phyloP scores from a whole-genome alignment of 2,888 invertebrate genomes.

The Spodoptera littoralis region DNA sequence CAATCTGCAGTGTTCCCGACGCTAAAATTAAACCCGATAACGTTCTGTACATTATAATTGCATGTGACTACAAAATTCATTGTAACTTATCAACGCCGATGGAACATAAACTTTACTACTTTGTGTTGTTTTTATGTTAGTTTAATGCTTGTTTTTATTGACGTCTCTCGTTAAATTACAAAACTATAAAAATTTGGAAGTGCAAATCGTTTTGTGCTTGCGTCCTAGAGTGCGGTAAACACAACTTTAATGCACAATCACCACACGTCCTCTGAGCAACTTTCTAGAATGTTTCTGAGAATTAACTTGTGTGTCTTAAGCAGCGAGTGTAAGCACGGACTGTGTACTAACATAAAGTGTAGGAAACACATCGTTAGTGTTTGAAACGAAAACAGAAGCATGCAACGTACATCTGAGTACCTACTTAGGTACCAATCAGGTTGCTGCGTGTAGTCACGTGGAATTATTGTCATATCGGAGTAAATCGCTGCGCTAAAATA shows the following conservation, averaged over 20 bases:
- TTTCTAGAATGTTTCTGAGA: conserved; percentile 69
- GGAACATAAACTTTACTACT: conserved; percentile 51
- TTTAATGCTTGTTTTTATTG: conserved; percentile 47
- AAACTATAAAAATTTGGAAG: conserved; percentile 28
- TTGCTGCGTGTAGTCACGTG: conserved; percentile 26
- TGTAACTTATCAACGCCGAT: conserved; percentile 59
- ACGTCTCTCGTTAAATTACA: conserved; percentile 35
- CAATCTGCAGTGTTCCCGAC: conserved; percentile 55
- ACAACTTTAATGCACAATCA: conserved; percentile 44
- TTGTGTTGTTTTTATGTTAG: conserved; percentile 50
- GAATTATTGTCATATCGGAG: conserved; percentile 15
- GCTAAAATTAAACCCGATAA: conserved; percentile 69
- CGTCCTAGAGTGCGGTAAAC: conserved; percentile 25
- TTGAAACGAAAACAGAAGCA: conserved; percentile 2
- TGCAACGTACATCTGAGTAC: conserved; percentile 7
- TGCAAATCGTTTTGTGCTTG: conserved; percentile 31
- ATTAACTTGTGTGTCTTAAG: conserved; percentile 24
- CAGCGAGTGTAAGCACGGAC: conserved; percentile 16
- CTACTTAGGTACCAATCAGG: conserved; percentile 9
- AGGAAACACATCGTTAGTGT: conserved; percentile 18
- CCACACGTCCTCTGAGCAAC: conserved; percentile 62
- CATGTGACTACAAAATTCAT: conserved; percentile 53
- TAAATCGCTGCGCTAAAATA: conserved; percentile 4
- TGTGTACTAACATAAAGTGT: conserved; percentile 9
- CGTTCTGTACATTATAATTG: conserved; percentile 48